Percentiles rank a stretch among this genome's conserved stretches.
These are phyloP conservation scores for Bombus confusus DNA, from an alignment of 1,140 invertebrate genomes.

Conservation along the genomic window DNA sequence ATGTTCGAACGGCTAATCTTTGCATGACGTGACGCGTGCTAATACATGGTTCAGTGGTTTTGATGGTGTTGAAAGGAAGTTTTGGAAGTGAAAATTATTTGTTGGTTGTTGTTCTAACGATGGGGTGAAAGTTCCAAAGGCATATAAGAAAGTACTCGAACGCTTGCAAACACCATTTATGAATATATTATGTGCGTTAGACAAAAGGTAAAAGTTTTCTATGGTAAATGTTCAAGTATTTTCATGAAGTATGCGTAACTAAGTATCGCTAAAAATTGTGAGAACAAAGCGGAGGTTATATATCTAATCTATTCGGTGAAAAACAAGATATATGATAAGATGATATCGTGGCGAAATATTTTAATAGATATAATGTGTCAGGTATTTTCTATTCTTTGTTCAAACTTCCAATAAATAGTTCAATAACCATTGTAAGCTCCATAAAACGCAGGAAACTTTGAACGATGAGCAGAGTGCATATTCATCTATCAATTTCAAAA, in stretches of 20 bases:
- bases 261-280: no score
- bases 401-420: neutral
- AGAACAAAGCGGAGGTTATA: no score
- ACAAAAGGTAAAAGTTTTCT: no score
- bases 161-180: neutral
- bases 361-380: neutral
- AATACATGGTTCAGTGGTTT: neutral
- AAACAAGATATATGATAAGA: no score
- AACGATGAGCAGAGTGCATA: neutral
- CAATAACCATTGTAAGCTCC: neutral
- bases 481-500: neutral
- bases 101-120: neutral
- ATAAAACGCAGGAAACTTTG: neutral
- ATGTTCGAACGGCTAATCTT: neutral
- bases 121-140: rapidly evolving
- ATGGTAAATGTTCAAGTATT: no score
- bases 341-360: neutral
- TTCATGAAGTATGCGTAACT: no score
- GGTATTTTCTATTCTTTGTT: no score
- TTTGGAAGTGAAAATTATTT: neutral
- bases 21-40: neutral
- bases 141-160: neutral
- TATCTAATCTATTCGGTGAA: no score
- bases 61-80: neutral
- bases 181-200: neutral